A percentile compares a stretch with the other conserved stretches of the same genome.
phyloP scores from a whole-genome alignment of 1,140 invertebrate genomes.

The Catajapyx aquilonaris region DNA sequence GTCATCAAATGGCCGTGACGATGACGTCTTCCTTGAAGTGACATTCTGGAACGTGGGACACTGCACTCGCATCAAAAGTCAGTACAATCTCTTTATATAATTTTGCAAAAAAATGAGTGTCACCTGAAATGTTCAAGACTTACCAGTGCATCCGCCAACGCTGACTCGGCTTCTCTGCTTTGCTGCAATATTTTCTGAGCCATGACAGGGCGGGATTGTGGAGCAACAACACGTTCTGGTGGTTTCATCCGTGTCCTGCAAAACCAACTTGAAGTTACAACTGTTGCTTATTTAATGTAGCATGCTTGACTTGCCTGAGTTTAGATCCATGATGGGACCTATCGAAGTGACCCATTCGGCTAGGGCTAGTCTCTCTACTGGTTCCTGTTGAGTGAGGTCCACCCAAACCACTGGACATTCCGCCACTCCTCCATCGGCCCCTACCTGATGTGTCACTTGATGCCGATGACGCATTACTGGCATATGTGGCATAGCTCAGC shows the following conservation, averaged over 20 bases:
- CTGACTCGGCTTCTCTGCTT: slow-evolving; percentile 68
- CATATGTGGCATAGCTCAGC: slow-evolving; percentile 43
- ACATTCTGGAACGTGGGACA: slow-evolving; percentile 2
- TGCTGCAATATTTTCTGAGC: slow-evolving; percentile 67
- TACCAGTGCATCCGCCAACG: slow-evolving; percentile 51
- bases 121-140: slow-evolving; percentile 12
- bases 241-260: not conserved
- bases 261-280: slow-evolving; percentile 1
- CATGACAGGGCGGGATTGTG: slow-evolving; percentile 32
- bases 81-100: not conserved
- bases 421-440: too few species aligned
- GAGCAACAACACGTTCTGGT: slow-evolving; percentile 26
- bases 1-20: slow-evolving; percentile 27
- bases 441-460: not conserved
- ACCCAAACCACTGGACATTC: too few species aligned
- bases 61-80: slow-evolving; percentile 7
- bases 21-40: slow-evolving; percentile 9
- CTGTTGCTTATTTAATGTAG: slow-evolving; percentile 1
- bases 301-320: not conserved
- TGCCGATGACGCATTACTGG: slow-evolving; percentile 16
- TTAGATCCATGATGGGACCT: slow-evolving; percentile 3
- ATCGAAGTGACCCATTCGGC: slow-evolving; percentile 18
- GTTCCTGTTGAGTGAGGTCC: too few species aligned
- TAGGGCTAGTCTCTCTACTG: slow-evolving; percentile 40
- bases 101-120: slow-evolving; percentile 5